These are phyloP conservation scores for Sebastes variabilis DNA, from an alignment of 2,797 vertebrate genomes.

Conservation along the genomic window DNA sequence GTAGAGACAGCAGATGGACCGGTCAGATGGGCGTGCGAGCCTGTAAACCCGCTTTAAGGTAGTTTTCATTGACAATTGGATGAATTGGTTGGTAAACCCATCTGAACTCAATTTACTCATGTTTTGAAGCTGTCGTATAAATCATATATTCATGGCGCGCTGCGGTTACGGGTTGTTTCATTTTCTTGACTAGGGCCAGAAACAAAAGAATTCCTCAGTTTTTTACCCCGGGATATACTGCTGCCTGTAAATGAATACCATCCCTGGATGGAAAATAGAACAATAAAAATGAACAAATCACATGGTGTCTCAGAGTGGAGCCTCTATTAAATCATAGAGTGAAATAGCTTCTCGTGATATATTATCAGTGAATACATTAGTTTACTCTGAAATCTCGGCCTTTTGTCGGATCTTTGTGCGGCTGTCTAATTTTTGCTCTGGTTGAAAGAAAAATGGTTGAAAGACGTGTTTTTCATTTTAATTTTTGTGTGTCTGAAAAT, in stretches of 20 bases:
- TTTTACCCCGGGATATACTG: background rate
- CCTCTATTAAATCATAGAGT: background rate
- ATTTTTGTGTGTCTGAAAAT: background rate
- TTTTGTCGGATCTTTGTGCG: background rate
- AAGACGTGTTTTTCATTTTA: background rate
- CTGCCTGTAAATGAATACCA: background rate
- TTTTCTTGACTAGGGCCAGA: background rate
- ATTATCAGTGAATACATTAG: background rate
- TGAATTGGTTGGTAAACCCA: conserved; percentile 27
- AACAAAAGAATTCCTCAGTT: background rate
- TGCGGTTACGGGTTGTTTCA: background rate
- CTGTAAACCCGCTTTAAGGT: conserved; percentile 11
- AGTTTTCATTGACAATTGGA: conserved; percentile 25
- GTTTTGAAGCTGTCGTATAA: conserved; percentile 24
- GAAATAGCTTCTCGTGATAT: background rate
- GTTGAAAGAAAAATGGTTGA: background rate
- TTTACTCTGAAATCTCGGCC: background rate
- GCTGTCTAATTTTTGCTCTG: background rate
- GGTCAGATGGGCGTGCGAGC: background rate
- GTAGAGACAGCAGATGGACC: background rate
- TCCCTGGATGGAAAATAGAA: background rate
- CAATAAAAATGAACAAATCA: background rate
- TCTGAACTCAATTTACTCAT: conserved; percentile 39
- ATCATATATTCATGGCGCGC: background rate
- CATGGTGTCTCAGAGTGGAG: background rate